phyloP scores from a whole-genome alignment of 2,888 invertebrate genomes.

The Cheilosia variabilis region DNA sequence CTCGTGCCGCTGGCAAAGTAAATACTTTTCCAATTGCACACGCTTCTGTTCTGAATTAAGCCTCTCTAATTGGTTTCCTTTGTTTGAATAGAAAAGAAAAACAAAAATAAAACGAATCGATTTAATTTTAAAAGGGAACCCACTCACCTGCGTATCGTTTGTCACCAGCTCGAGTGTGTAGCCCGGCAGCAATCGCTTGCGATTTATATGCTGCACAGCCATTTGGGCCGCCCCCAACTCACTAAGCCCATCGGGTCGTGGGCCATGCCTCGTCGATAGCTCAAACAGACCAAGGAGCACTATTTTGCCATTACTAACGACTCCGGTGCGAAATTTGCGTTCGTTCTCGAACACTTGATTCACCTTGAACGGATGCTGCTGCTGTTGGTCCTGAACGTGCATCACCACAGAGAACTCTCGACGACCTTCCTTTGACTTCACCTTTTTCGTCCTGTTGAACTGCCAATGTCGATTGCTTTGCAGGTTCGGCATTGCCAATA shows the following conservation, averaged over 20 bases:
- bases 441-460: constrained; percentile 60
- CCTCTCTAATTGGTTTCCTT: constrained; percentile 17
- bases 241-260: constrained; percentile 88
- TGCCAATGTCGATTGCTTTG: constrained; percentile 58
- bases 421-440: constrained; percentile 66
- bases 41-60: neutral
- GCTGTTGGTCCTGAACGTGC: constrained; percentile 53
- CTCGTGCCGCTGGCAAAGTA: constrained; percentile 1
- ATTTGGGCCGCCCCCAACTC: constrained; percentile 91
- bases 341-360: constrained; percentile 83
- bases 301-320: constrained; percentile 84
- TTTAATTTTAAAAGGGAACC: neutral
- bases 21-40: constrained; percentile 11
- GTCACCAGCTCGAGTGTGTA: constrained; percentile 90
- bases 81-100: neutral
- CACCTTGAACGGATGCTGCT: constrained; percentile 80
- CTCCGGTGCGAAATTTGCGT: constrained; percentile 79
- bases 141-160: constrained; percentile 93
- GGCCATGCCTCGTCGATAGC: constrained; percentile 87
- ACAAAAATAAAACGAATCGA: neutral
- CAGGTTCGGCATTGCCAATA: constrained; percentile 18
- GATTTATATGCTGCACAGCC: constrained; percentile 92
- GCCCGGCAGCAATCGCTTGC: constrained; percentile 87
- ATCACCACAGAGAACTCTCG: constrained; percentile 72
- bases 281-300: constrained; percentile 92